Percentiles rank a stretch among this genome's conserved stretches.
Conservation (phyloP, 1,140 invertebrate species). For the Drosophila kikkawai region DNA sequence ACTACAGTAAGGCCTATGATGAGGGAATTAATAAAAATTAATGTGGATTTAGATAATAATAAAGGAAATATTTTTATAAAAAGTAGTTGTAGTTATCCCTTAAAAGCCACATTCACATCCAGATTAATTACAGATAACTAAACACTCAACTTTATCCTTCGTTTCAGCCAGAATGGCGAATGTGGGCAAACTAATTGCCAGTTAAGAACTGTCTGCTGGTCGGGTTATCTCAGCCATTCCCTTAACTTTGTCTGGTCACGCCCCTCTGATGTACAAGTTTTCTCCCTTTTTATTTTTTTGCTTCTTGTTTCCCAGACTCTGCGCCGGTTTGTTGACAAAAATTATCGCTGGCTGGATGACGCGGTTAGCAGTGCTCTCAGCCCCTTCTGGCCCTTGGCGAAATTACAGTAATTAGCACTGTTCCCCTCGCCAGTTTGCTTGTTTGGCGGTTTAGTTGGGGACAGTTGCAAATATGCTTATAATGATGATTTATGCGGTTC, state of each 20-base stretch:
- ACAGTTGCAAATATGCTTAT: conserved; percentile 45
- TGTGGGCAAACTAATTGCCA: conserved; percentile 41
- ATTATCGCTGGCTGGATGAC: conserved; percentile 50
- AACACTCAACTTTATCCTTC: conserved; percentile 5
- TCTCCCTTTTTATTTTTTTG: conserved; percentile 4
- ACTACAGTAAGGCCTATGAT: conserved; percentile 49
- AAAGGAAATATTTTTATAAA: background rate
- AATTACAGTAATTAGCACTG: conserved; percentile 69
- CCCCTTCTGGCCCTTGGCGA: conserved; percentile 17
- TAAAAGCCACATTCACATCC: background rate
- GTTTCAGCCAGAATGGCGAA: conserved; percentile 14
- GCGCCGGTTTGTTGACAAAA: conserved; percentile 55
- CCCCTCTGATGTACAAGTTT: conserved; percentile 38
- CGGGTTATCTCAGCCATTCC: conserved; percentile 22
- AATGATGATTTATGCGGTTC: conserved; percentile 52
- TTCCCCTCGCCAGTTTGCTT: conserved; percentile 7
- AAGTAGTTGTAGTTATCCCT: no score
- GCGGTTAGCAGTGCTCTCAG: conserved; percentile 22
- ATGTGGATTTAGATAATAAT: background rate
- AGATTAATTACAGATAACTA: conserved; percentile 3
- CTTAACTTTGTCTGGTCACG: conserved; percentile 46
- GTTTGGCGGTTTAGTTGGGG: conserved; percentile 26
- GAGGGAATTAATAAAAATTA: background rate
- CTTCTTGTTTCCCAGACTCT: background rate
- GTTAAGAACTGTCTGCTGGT: conserved; percentile 50